These are phyloP conservation scores for Empis stercorea DNA, from an alignment of 2,888 invertebrate genomes.

Conservation along the genomic window DNA sequence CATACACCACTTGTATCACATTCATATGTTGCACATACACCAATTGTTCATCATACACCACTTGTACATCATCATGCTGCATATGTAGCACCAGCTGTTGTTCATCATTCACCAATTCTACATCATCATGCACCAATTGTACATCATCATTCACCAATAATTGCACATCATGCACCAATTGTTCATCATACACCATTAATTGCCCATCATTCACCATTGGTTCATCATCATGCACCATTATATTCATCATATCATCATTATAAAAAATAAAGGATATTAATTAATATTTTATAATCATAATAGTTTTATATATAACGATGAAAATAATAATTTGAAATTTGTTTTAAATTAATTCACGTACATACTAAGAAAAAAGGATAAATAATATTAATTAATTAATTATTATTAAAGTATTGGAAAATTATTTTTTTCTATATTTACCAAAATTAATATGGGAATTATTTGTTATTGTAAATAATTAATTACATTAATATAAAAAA, in stretches of 20 bases:
- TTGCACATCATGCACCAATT: background rate
- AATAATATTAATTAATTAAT: no score
- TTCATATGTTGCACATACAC: background rate
- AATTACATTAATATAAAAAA: no score
- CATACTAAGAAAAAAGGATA: no score
- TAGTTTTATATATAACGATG: no score
- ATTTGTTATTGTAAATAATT: no score
- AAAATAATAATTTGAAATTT: no score
- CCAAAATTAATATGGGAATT: no score
- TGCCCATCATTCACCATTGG: background rate
- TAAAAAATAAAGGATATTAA: background rate
- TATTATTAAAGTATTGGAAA: no score
- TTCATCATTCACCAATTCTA: background rate
- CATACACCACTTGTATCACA: background rate
- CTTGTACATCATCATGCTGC: background rate
- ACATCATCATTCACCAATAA: background rate
- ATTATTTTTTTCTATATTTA: no score
- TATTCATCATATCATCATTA: background rate
- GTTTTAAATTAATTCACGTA: no score
- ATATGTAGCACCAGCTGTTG: background rate
- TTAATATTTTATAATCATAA: no score
- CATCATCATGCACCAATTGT: background rate
- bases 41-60: background rate
- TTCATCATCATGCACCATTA: background rate
- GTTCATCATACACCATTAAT: background rate